Base-by-base conservation (phyloP, 2,888 invertebrate genomes). In the Nephrotoma guestfalica region DNA sequence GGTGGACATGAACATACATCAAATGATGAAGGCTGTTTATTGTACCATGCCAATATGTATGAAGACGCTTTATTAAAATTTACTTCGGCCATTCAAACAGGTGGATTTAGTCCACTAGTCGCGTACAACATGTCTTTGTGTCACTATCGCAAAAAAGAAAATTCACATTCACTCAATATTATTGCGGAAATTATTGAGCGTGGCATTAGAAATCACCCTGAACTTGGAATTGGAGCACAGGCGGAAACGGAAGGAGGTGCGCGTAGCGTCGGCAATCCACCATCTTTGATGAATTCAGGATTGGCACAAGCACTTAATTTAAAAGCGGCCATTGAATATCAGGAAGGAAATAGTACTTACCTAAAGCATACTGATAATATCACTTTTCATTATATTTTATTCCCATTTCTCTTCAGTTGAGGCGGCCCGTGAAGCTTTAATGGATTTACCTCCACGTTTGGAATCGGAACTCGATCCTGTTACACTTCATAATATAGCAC, bases 391-490 rank as follows among this genome's bases (percentile, higher is more conserved):
- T 42, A 41, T 85, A 6, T 30, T 45, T 84, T 30, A 3, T 3
- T 30, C 3, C 30, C 30, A 30, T 30, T 30, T 30, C 1, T 30
- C 30, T 89, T 90, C 91, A 94, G 95, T 95, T 89, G 97, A 97
- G 89, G 96, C 96, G 2, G 96, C 97, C 0, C 93, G 95, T 89
- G 97, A 97, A 92, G 97, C 97, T 0, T 91, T 98, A 43, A 95
- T 96, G 3, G 97, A 97, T 90, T 96, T 97, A 94, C 97, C 97
- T 2, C 98, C 98, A 0, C 93, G 99, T 88, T 96, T 97, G 7
- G 99, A 99, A 91, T 98, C 98, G 90, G 99, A 99, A 92, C 92
- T 99, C 88, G 99, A 99, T 91, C 98, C 98, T 4, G 97, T 99
- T 0, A 99, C 99, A 4, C 93, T 99, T 71, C 99, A 99, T 90